Evolutionary conservation across 2,888 invertebrate species (phyloP).

Genomic region (Cerceris ruficornis): DNA sequence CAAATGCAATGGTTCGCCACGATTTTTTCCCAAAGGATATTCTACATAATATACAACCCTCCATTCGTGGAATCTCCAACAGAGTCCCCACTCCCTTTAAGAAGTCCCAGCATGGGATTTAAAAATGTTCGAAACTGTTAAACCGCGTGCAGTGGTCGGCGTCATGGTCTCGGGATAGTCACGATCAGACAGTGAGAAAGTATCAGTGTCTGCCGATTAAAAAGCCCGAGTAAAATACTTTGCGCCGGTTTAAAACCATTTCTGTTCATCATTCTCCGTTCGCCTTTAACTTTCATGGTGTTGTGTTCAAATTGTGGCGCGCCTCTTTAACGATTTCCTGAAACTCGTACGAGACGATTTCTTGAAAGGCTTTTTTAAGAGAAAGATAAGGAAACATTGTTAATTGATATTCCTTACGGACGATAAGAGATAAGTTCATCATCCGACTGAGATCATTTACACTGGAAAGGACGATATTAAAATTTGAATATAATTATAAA

Average conservation of each 20-base stretch:
- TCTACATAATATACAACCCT: constrained; percentile 22
- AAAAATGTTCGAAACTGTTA: constrained; percentile 59
- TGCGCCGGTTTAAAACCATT: too few species aligned
- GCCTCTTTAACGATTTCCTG: too few species aligned
- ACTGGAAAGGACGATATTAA: too few species aligned
- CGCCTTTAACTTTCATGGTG: background rate
- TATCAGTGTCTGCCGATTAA: constrained; percentile 12
- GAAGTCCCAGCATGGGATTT: constrained; percentile 43
- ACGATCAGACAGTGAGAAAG: constrained; percentile 39
- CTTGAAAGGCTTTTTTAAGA: too few species aligned
- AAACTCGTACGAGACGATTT: too few species aligned
- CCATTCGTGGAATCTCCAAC: constrained; percentile 15
- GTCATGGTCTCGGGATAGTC: constrained; percentile 26
- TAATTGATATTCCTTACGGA: too few species aligned
- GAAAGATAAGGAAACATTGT: too few species aligned
- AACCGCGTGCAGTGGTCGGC: constrained; percentile 41
- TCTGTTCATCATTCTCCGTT: background rate
- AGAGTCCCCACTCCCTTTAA: constrained; percentile 46
- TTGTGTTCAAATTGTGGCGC: too few species aligned
- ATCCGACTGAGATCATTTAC: too few species aligned
- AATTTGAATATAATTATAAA: too few species aligned
- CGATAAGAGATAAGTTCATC: too few species aligned
- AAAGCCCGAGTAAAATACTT: constrained; percentile 4
- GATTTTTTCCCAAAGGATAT: constrained; percentile 1
- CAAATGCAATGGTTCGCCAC: background rate